Evolutionary conservation across 2,113 vertebrate species (phyloP), one percentile per base, ranked within the genome.

Genomic region (Phrynosoma platyrhinos): DNA sequence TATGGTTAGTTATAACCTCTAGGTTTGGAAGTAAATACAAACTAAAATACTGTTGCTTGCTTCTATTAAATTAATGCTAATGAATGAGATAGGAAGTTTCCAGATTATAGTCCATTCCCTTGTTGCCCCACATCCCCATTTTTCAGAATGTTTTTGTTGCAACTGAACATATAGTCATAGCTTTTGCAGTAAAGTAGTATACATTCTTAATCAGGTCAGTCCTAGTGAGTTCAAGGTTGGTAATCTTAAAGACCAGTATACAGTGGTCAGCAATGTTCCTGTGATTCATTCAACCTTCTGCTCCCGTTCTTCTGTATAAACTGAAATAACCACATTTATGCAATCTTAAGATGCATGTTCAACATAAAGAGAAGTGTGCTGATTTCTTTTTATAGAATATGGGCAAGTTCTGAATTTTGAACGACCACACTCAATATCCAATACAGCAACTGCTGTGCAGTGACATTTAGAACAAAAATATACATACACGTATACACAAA

Each of bases 381-480:
- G 20, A 20, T 62, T 62, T 62, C 23, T 66, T 66, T 66, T 66
- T 66, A 20, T 21, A 66, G 18, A 66, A 25, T 1, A 66, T 66
- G 23, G 5, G 23, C 64, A 66, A 25, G 21, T 21, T 66, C 5
- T 23, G 23, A 66, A 5, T 20, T 66, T 21, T 66, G 64, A 66
- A 13, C 10, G 25, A 42, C 36, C 36, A 74, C 52, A 30, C 2
- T 53, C 2, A 52, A 91, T 0, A 5, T 77, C 66, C 84, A 89
- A 64, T n/a, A 42, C 36, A 27, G 84, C 0, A 0, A 32, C 91
- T 58, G 47, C 79, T 0, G 1, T 69, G 47, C 72, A 82, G 76
- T 87, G 69, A 92, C 85, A 91, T 90, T 91, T 93, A 90, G 88
- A 85, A 91, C 32, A 66, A 32, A 47, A 3, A 58, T 6, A 66